Evolutionary conservation across 2,888 invertebrate genomes (phyloP).

Genomic region (Epirrhoe alternata): DNA sequence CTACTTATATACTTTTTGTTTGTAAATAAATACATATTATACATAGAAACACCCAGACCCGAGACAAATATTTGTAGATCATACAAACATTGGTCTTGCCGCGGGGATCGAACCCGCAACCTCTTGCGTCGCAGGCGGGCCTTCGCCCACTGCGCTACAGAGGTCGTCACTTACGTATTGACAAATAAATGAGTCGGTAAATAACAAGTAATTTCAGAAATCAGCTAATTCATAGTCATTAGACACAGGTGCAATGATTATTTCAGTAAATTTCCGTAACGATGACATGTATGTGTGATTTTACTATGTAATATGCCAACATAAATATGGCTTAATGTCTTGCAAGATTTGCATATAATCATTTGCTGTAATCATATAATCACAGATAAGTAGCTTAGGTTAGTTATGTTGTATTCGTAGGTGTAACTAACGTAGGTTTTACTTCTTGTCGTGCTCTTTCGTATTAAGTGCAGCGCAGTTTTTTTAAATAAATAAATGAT

Average conservation of each 20-base stretch:
- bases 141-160: no score
- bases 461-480: no score
- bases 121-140: no score
- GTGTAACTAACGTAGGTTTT: background rate
- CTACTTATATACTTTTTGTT: no score
- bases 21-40: no score
- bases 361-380: slow-evolving; percentile 13
- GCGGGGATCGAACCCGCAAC: no score
- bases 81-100: no score
- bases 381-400: background rate
- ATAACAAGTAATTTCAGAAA: slow-evolving; percentile 13
- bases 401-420: background rate
- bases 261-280: slow-evolving; percentile 23
- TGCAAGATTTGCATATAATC: slow-evolving; percentile 12
- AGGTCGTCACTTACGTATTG: no score
- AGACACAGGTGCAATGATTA: slow-evolving; percentile 29
- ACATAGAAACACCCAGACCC: no score
- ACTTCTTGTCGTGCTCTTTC: no score
- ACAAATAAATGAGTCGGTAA: background rate
- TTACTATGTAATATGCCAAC: slow-evolving; percentile 17
- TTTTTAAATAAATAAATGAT: no score
- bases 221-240: slow-evolving; percentile 11
- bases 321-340: slow-evolving; percentile 22
- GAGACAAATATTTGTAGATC: no score
- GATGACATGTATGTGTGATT: slow-evolving; percentile 20